Percentiles rank a stretch among this genome's conserved stretches.
Evolutionary conservation across 1,140 invertebrate species (phyloP).

Genomic region (Apis dorsata): DNA sequence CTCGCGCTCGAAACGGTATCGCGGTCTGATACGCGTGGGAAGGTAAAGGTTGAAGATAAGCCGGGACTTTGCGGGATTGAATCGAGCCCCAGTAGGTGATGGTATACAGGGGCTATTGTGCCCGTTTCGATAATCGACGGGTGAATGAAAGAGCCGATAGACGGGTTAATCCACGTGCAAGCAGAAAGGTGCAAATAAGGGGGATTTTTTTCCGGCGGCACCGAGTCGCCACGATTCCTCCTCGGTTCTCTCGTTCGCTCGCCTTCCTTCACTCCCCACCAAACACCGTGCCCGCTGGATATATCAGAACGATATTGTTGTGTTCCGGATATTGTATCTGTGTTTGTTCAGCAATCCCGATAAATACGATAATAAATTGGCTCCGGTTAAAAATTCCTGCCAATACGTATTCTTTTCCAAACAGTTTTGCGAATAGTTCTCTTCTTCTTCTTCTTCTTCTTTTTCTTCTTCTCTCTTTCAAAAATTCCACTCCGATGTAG

Average conservation of each 20-base stretch:
- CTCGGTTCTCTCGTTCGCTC: not conserved
- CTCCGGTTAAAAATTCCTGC: too few relatives aligned
- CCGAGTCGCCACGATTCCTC: not conserved
- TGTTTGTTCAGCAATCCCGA: not conserved
- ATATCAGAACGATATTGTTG: not conserved
- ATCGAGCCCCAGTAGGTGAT: constrained; percentile 56
- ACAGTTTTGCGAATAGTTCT: not conserved
- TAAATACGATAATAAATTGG: not conserved
- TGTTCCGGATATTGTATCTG: not conserved
- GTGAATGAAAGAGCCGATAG: constrained; percentile 57
- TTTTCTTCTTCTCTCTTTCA: too few relatives aligned
- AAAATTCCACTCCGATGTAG: too few relatives aligned
- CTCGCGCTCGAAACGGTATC: constrained; percentile 41
- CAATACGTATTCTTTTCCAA: too few relatives aligned
- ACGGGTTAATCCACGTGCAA: constrained; percentile 41
- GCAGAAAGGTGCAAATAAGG: constrained; percentile 32
- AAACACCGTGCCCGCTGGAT: not conserved
- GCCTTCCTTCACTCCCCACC: not conserved
- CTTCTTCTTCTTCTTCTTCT: too few relatives aligned
- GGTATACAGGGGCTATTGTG: constrained; percentile 60
- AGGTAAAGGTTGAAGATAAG: constrained; percentile 60
- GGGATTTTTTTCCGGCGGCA: constrained; percentile 1
- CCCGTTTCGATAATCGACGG: constrained; percentile 43
- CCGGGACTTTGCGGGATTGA: constrained; percentile 26
- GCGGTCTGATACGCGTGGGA: constrained; percentile 59